Base-by-base conservation (phyloP, 2,888 invertebrate genomes). In the Sesia apiformis region DNA sequence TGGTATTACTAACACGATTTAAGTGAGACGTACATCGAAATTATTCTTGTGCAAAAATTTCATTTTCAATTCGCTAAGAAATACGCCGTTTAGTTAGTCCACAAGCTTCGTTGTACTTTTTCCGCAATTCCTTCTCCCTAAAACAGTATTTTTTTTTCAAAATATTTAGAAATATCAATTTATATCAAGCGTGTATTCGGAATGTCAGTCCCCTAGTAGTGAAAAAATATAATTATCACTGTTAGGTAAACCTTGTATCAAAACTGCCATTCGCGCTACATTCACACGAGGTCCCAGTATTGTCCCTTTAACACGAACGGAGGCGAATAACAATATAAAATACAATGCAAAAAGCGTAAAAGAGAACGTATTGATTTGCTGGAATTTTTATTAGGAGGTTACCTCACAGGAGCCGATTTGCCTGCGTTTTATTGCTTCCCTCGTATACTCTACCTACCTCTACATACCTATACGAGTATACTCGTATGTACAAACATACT, bases 331-430 rank as follows among this genome's bases (percentile, higher is more conserved):
- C 84, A 85, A 80, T 85, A 86, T 85, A 87, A 84, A 85, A 88
- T 86, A 85, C 84, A 83, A 85, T 84, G 83, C 79, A 84, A 86
- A 84, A 85, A 84, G 84, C 82, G 84, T 84, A 85, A 85, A 88
- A 82, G 78, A 82, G 82, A 84, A 85, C 81, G 81, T 88, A 90
- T 89, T 90, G 89, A 90, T 90, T 89, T 85, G 81, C 75, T 74
- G 88, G 90, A 88, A 90, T 90, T 90, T 90, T 89, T 90, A 90
- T 90, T 90, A 89, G 88, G 80, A 81, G 76, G 76, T 80, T 80
- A 81, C 84, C 83, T 82, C 73, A 74, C 70, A 74, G 77, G 72
- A 69, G 63, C 67, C 72, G 70, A 75, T 76, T 74, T 74, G 78
- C 70, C 60, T 70, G 64, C 76, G 69, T 73, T 78, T 82, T 85